Percentiles rank a stretch among this genome's conserved stretches.
Evolutionary conservation across 2,888 invertebrate species (phyloP).

Genomic region (Ectemnius lituratus): DNA sequence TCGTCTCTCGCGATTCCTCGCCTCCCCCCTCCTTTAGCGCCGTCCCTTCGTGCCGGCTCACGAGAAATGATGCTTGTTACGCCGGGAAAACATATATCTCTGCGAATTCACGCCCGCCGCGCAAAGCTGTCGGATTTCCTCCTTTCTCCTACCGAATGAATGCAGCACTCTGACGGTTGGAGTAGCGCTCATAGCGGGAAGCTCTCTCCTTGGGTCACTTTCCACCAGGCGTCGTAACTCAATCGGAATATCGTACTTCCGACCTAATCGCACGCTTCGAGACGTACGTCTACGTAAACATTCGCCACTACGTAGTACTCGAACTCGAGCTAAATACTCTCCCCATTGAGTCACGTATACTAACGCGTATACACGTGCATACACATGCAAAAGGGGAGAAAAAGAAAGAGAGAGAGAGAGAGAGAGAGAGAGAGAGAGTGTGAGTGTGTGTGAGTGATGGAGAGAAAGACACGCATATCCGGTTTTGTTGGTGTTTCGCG

Average conservation of each 20-base stretch:
- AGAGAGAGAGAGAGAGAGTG: no score
- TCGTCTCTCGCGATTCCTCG: constrained; percentile 2
- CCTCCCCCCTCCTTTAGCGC: background rate
- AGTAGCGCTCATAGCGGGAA: background rate
- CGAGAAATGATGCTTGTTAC: constrained; percentile 3
- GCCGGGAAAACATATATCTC: constrained; percentile 5
- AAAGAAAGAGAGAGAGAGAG: no score
- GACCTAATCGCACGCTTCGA: constrained; percentile 46
- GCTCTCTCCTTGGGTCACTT: constrained; percentile 27
- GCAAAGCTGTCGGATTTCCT: background rate
- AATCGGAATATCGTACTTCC: constrained; percentile 36
- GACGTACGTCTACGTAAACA: constrained; percentile 50
- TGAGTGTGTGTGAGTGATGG: no score
- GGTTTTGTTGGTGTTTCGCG: constrained; percentile 33
- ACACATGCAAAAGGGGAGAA: no score
- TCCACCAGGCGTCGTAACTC: constrained; percentile 24
- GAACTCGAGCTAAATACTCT: constrained; percentile 49
- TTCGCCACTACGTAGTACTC: constrained; percentile 43
- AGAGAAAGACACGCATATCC: no score
- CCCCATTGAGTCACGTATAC: constrained; percentile 56
- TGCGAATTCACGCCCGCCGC: background rate
- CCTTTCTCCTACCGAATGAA: background rate
- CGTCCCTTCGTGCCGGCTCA: background rate
- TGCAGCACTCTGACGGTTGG: background rate
- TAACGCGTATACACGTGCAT: constrained; percentile 22